phyloP scores from a whole-genome alignment of 2,797 vertebrate genomes.

The Phalloptychus januarius region DNA sequence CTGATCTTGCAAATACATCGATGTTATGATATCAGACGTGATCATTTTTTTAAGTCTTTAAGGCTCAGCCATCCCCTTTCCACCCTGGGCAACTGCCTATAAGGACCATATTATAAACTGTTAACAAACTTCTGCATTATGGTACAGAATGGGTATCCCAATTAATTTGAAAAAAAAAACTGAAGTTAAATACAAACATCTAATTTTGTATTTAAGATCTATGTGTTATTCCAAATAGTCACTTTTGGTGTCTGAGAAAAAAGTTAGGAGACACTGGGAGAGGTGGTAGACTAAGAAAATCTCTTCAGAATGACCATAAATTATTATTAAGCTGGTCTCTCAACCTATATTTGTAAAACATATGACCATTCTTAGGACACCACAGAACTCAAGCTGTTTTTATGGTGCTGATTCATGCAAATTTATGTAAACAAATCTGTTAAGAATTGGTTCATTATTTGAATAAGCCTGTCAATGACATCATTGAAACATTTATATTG shows the following conservation, averaged over 20 bases:
- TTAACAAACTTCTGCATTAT: not conserved
- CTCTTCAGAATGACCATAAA: not conserved
- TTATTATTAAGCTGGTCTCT: not conserved
- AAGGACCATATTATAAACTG: not conserved
- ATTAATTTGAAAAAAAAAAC: not conserved
- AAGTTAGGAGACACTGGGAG: not conserved
- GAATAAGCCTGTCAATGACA: not conserved
- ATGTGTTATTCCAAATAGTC: not conserved
- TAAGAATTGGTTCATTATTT: not conserved
- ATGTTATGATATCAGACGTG: not conserved
- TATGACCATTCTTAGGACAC: not conserved
- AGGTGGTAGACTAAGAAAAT: not conserved
- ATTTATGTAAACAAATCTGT: not conserved
- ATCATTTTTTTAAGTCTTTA: not conserved
- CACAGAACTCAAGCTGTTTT: not conserved
- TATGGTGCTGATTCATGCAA: not conserved
- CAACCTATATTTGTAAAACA: not conserved
- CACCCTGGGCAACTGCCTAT: not conserved
- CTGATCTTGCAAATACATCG: not conserved
- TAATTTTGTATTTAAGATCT: not conserved
- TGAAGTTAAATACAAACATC: not conserved
- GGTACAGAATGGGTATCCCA: not conserved
- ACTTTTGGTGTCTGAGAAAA: not conserved
- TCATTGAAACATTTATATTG: slow-evolving; percentile 46
- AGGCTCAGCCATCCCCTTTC: not conserved